Evolutionary conservation across 2,113 vertebrate genomes (phyloP).

Genomic region (Melanocharis versteri): DNA sequence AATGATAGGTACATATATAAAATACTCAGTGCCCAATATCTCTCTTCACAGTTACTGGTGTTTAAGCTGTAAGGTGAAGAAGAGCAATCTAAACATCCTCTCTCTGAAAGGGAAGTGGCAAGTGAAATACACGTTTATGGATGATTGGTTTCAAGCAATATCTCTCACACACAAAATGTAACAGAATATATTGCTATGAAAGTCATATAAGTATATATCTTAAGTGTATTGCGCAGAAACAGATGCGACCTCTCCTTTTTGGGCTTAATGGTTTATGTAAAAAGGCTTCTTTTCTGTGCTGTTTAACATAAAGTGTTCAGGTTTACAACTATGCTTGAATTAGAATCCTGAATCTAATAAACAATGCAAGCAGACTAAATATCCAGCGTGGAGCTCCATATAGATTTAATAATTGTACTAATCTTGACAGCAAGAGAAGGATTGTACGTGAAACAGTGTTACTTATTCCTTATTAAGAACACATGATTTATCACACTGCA

Average conservation of each 20-base stretch:
- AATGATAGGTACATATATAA: background rate
- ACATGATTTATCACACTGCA: constrained; percentile 20
- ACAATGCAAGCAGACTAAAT: background rate
- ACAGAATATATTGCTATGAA: background rate
- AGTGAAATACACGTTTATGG: background rate
- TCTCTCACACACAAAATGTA: background rate
- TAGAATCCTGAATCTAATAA: constrained; percentile 16
- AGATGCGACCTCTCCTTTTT: background rate
- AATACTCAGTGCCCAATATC: background rate
- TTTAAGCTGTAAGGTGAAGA: background rate
- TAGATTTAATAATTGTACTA: background rate
- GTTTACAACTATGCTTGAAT: background rate
- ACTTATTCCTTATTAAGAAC: background rate
- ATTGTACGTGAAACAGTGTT: background rate
- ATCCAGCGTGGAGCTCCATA: background rate
- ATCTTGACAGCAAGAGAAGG: background rate
- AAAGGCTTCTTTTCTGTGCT: background rate
- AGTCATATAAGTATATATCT: background rate
- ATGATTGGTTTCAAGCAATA: background rate
- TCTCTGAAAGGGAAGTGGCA: background rate
- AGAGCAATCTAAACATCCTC: background rate
- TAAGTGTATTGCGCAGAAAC: background rate
- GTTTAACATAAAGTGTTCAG: background rate
- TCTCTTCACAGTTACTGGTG: background rate
- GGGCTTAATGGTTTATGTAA: background rate